These are phyloP conservation scores for Metacarcinus magister DNA, from an alignment of 2,888 invertebrate species.

Conservation along the genomic window DNA sequence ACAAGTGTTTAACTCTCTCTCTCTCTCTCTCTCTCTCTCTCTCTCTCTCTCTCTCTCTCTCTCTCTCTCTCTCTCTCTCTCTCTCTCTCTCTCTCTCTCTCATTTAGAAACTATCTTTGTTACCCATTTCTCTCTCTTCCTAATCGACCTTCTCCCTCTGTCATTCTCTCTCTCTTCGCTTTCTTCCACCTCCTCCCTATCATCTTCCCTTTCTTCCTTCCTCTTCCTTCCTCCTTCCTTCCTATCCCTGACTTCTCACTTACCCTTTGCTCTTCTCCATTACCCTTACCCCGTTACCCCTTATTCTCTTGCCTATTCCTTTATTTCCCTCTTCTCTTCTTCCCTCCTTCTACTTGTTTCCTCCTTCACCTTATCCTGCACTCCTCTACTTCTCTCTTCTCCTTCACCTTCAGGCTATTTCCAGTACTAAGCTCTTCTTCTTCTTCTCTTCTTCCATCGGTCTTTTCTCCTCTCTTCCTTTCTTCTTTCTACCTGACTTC, in stretches of 20 bases:
- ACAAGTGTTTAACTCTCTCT: not conserved
- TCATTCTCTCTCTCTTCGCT: not conserved
- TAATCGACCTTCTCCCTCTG: no score
- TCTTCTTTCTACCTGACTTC: not conserved
- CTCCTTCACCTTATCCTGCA: not conserved
- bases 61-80: conserved; percentile 52
- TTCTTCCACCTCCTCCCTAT: not conserved
- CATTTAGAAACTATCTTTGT: no score
- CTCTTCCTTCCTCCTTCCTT: not conserved
- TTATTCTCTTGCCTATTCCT: no score
- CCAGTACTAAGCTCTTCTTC: not conserved
- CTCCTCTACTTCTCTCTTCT: not conserved
- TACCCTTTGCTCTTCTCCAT: no score
- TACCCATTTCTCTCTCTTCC: no score
- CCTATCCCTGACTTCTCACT: not conserved
- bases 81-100: not conserved
- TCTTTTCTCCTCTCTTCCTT: not conserved
- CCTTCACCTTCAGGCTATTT: not conserved
- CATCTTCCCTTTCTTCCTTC: not conserved
- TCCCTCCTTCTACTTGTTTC: not conserved
- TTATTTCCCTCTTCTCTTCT: no score
- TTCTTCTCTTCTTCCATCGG: not conserved
- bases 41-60: conserved; percentile 17
- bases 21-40: conserved; percentile 16
- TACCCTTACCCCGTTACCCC: no score